A percentile compares a stretch with the other conserved stretches of the same genome.
phyloP scores from a whole-genome alignment of 30 jellyfish, hydroid and myxozoan species.

The Pseudorhiza aurosa region DNA sequence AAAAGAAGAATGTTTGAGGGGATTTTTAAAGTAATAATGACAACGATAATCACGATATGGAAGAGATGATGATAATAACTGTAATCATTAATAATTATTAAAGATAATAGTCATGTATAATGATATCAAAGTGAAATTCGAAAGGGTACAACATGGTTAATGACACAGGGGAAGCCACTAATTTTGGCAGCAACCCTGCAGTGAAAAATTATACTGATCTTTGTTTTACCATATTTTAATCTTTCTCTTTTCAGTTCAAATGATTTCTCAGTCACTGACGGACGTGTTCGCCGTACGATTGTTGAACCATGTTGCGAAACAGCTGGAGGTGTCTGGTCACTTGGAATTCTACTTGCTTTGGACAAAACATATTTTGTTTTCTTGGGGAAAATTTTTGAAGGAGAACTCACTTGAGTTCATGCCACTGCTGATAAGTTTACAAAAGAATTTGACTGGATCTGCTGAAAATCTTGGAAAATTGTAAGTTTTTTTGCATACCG shows the following conservation, averaged over 20 bases:
- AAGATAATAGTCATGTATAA: too few relatives aligned
- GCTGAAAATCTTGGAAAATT: slow-evolving; percentile 60
- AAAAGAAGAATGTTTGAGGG: too few relatives aligned
- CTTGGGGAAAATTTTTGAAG: slow-evolving; percentile 73
- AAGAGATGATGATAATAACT: too few relatives aligned
- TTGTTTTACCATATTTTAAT: not conserved
- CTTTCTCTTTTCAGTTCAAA: slow-evolving; percentile 61
- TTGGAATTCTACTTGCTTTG: slow-evolving; percentile 83
- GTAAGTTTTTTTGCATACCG: slow-evolving; percentile 61
- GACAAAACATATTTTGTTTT: slow-evolving; percentile 73
- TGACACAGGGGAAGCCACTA: too few relatives aligned
- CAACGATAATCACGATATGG: too few relatives aligned
- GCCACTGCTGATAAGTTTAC: slow-evolving; percentile 78
- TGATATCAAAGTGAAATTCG: not conserved
- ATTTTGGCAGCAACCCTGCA: too few relatives aligned
- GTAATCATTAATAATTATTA: too few relatives aligned
- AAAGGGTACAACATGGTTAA: too few relatives aligned
- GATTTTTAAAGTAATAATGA: too few relatives aligned
- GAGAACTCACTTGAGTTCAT: slow-evolving; percentile 50
- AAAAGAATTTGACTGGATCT: slow-evolving; percentile 54
- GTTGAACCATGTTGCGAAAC: slow-evolving; percentile 71
- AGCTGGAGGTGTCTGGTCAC: slow-evolving; percentile 73
- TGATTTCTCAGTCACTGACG: slow-evolving; percentile 55
- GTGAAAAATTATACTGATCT: not conserved
- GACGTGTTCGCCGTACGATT: slow-evolving; percentile 51